Base-by-base conservation (phyloP, 2,888 invertebrate genomes). In the Tetragonula carbonaria region DNA sequence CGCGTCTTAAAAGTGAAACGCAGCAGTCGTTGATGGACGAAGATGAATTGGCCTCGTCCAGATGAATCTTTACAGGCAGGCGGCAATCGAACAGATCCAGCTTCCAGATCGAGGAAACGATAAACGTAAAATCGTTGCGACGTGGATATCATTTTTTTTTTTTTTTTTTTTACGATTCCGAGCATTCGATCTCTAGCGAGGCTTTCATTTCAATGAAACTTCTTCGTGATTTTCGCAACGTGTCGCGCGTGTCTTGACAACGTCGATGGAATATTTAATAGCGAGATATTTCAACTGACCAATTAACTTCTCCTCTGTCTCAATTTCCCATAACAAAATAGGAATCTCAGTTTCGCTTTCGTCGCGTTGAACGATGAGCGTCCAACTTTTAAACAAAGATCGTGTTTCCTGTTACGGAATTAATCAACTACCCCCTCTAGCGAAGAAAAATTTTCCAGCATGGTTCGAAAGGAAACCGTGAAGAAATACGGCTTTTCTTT, bases 1-100 rank as follows among this genome's bases (percentile, higher is more conserved):
- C 73, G 82, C 73, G 82, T 85, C 80, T 83, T 71, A 82, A 82
- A 77, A 81, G 84, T 51, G 81, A 77, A 84, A 81, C 72, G 78
- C 75, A 68, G 28, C 66, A 28, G 74, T 70, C 73, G 53, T 50
- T 53, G 75, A 57, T 38, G 50, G 78, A 86, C 80, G 81, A 81
- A 81, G 86, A 86, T 85, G 65, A 73, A 86, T 85, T 21, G 78
- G 51, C 51, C 8, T 33, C 72, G 57, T 66, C 45, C 23, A 53
- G 33, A 45, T 65, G 55, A 73, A 70, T 72, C 62, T 76, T 53
- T 21, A 21, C 16, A 4, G 38, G 16, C 14, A 16, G 50, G 62
- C 28, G 50, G 23, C 38, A 11, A 11, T 11, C 70, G 53, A 16
- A n/a, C 55, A 11, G 55, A 65, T 45, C 45, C 74, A 18, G 74